Evolutionary conservation across 2,888 invertebrate species (phyloP), one percentile per base, ranked within the genome.

Genomic region (Crossocerus cetratus): DNA sequence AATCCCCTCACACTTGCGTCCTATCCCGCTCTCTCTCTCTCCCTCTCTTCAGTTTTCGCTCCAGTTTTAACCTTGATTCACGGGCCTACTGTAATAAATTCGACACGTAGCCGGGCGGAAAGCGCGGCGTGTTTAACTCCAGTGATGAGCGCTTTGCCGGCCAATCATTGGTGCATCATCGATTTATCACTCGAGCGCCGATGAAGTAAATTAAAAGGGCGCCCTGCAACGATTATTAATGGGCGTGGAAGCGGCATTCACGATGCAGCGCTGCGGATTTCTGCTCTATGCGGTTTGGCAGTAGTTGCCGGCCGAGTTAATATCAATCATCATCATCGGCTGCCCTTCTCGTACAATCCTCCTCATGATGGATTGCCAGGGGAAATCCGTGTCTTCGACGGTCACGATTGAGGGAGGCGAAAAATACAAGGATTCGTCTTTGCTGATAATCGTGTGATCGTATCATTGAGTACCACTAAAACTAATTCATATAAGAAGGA

Each of bases 161-260:
- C 71, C 78, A 81, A 84, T 85, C 83, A 77, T 80, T 83, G 77
- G 78, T 49, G 49, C 71, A 84, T 85, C 83, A 82, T 79, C 81
- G 84, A 80, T 79, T 77, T 77, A 78, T 80, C 79, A 78, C 65
- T 76, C 79, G 72, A 78, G 72, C 72, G 76, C 65, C 78, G 73
- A 73, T 63, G 66, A 78, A 83, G 81, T 84, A 82, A 84, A 84
- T 84, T 84, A 84, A 84, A 84, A 84, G 78, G 80, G 80, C 80
- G 82, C 73, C 32, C 72, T 73, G 78, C 77, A 69, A 60, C 72
- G 76, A 77, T 81, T 81, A 81, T 81, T 71, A 79, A 81, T 74
- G 76, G 74, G 74, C 67, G 69, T 72, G 65, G 70, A 56, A 64
- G 59, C 54, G 49, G 32, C 8, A 11, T 32, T 32, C 66, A 56